Conservation (phyloP, 1,140 invertebrate species). For the Trichonephila clavata region DNA sequence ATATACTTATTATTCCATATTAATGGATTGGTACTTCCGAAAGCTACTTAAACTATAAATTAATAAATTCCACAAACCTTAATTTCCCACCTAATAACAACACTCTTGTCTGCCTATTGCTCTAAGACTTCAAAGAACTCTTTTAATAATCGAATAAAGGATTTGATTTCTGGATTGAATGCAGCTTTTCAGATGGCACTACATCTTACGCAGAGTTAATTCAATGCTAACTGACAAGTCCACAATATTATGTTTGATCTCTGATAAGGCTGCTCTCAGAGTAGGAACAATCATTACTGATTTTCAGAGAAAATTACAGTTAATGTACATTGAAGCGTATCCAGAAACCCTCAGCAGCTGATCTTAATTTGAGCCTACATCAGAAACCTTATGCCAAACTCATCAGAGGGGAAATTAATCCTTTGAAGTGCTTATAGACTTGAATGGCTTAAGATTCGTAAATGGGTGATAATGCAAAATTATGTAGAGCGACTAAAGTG, state of each 20-base stretch:
- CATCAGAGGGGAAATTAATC: neutral
- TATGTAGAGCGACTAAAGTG: neutral
- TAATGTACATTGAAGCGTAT: neutral
- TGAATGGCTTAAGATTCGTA: neutral
- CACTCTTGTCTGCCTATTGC: neutral
- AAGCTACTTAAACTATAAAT: neutral
- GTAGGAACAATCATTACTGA: slow-evolving; percentile 1
- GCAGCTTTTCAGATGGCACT: neutral
- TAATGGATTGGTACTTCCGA: no score
- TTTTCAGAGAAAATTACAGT: slow-evolving; percentile 1
- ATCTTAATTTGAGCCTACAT: slow-evolving; percentile 6
- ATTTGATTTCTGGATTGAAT: neutral
- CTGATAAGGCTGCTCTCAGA: neutral
- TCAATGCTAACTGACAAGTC: neutral
- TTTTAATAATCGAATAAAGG: neutral
- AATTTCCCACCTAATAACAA: no score
- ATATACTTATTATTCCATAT: no score
- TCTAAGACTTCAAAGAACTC: neutral
- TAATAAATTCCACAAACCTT: neutral
- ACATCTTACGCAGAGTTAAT: slow-evolving; percentile 3
- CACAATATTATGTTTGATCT: neutral
- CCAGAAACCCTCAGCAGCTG: neutral
- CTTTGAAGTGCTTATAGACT: neutral
- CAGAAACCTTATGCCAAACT: neutral
- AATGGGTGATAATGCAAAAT: slow-evolving; percentile 35